Evolutionary conservation across 2,888 invertebrate species (phyloP), one percentile per base, ranked within the genome.

Genomic region (Drosophila yooni): DNA sequence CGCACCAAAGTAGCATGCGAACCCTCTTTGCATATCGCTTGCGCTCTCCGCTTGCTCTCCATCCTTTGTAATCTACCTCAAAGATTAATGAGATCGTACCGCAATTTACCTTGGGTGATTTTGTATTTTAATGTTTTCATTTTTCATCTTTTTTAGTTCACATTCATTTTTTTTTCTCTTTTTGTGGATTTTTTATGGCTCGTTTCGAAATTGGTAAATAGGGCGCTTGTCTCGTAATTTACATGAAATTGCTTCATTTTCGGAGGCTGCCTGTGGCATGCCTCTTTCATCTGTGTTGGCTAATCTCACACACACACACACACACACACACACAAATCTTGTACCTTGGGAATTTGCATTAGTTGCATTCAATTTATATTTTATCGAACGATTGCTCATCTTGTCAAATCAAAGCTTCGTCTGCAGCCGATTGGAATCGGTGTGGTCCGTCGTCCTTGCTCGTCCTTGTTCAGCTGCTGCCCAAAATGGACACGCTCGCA

Each of bases 191-290:
- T 89, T 88, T 83, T 88, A 90, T 88, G 87, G 79, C 67, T 88
- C 82, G 87, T 90, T 89, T 88, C 76, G 79, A 27, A 50, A 54
- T 79, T 54, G 68, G 74, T 80, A 78, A 90, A 81, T 80, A 73
- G 82, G 77, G 87, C 81, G 89, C 88, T 79, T 89, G 90, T 89
- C 89, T 87, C 89, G 76, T 88, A 88, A 88, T 90, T 88, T 89
- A 89, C 89, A 90, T 89, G 90, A 88, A 88, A 88, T 88, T 87
- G 78, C 87, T 88, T 90, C 84, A 90, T 88, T 89, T 88, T 31
- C 71, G 33, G 50, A 64, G 76, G 77, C 56, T 43, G 21, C 38
- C 48, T 43, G 40, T 25, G 43, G 29, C 10, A 31, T n/a, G 27
- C 53, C 57, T 31, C 33, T 21, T 48, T 60, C 52, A 33, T 56